A percentile compares a stretch with the other conserved stretches of the same genome.
These are phyloP conservation scores for Pachypanchax playfairii DNA, from an alignment of 2,113 vertebrate genomes.

Conservation along the genomic window DNA sequence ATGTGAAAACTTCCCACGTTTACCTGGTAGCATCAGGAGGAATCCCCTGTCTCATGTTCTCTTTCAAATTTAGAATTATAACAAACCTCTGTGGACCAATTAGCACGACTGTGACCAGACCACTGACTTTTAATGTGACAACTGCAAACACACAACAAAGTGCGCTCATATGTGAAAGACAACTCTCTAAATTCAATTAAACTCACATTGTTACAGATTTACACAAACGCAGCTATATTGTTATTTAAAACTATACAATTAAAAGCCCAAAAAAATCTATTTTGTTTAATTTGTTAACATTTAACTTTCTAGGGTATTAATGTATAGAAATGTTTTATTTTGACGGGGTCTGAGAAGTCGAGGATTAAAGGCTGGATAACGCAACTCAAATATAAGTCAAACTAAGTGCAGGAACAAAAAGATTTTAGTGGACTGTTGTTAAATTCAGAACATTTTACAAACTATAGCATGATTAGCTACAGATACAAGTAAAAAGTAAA, in stretches of 20 bases:
- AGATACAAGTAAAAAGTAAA: not conserved
- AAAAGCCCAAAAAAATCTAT: too few relatives aligned
- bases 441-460: too few relatives aligned
- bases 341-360: not conserved
- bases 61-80: constrained; percentile 14
- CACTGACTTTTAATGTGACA: constrained; percentile 35
- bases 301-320: too few relatives aligned
- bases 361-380: not conserved
- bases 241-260: too few relatives aligned
- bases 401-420: too few relatives aligned
- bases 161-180: not conserved
- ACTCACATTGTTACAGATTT: not conserved
- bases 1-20: not conserved
- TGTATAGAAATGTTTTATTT: too few relatives aligned
- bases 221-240: too few relatives aligned
- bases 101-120: constrained; percentile 40
- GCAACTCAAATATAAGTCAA: too few relatives aligned
- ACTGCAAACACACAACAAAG: constrained; percentile 7
- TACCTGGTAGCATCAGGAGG: not conserved
- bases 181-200: constrained; percentile 1
- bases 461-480: too few relatives aligned
- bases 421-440: too few relatives aligned
- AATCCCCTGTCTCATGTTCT: constrained; percentile 23
- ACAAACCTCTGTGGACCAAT: constrained; percentile 47
- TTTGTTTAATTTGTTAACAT: too few relatives aligned